Base-by-base conservation (phyloP, 2,113 vertebrate species). In the Callorhinus ursinus region DNA sequence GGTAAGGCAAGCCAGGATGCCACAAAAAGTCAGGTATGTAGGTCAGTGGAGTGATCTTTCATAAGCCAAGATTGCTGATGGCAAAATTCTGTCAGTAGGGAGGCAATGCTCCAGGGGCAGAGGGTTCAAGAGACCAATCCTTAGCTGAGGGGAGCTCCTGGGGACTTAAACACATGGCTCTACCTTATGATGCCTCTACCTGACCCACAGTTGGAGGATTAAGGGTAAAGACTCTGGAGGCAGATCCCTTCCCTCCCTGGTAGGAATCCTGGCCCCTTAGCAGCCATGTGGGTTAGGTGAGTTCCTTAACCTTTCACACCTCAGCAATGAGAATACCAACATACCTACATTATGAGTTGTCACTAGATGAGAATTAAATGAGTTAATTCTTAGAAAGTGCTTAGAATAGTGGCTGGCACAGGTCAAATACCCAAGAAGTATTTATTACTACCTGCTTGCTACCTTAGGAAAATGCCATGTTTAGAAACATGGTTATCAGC, bases 381-480 rank as follows among this genome's bases (percentile, higher is more conserved):
- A 69, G 28, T 15, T 33, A 33, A 55, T 92, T 63, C 55, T 82
- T 87, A 63, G n/a, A 81, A 85, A 93, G 33, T 95, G 10, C 36
- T 95, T 96, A 93, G 55, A 71, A 61, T n/a, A 61, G 28, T 80
- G 55, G 31, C n/a, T 90, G 91, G 31, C 71, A 65, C 16, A 49
- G 39, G 42, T 57, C 42, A 95, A 63, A 65, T 55, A 71, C 80
- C 14, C 26, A 69, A 39, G 15, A 33, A 91, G 1, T 33, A n/a
- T n/a, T 86, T 90, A 84, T 42, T 82, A 61, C 31, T 71, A 31
- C 26, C 9, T 9, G 3, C 51, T 55, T 26, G 13, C n/a, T 88
- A 31, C 19, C 61, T 87, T 61, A 89, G 76, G 82, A 93, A 92
- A 88, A 83, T 21, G 11, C 13, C 61, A 5, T 57, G 15, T 51